Evolutionary conservation across 1,140 invertebrate genomes (phyloP), one percentile per base, ranked within the genome.

Genomic region (Uloborus diversus): DNA sequence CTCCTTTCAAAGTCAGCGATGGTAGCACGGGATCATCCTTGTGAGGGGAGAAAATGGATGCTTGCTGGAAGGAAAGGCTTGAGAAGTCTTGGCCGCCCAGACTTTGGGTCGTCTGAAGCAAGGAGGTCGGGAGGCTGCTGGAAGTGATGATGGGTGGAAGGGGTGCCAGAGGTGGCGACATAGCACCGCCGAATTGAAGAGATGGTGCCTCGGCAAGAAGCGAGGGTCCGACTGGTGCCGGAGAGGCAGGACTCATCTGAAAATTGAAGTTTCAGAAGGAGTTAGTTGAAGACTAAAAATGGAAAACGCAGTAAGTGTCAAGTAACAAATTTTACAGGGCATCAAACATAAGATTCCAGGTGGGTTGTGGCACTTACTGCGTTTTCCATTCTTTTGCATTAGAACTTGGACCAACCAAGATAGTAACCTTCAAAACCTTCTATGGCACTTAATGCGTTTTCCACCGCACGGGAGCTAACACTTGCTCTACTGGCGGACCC

Each of bases 161-260:
- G 9, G 57, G 79, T 27, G 9, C 79, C 47, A 64, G 56, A 25
- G 75, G 28, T 71, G 79, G 61, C 5, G 68, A 62, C 23, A 90
- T 79, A 25, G 90, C 90, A 79, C 87, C 89, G 0, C 33, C 66
- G 17, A 64, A 66, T n/a, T 35, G 47, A 9, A 76, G 71, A 11
- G 53, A 27, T 9, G 65, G 61, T 17, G 70, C 69, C 33, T 80
- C 66, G 14, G 81, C 37, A 23, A 80, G 33, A 3, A 82, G 61
- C 11, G 64, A 59, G 1, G 82, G 75, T 42, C 71, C 79, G 1
- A 51, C 57, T 5, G 84, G 82, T 17, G 59, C 82, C 35, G 81
- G 85, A 64, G 75, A 86, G 69, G 78, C 84, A 23, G 30, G 79
- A 70, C 53, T 59, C 30, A 70, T 59, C 68, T 70, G 28, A 1